Evolutionary conservation across 2,888 invertebrate species (phyloP).

Genomic region (Caenorhabditis sp.): DNA sequence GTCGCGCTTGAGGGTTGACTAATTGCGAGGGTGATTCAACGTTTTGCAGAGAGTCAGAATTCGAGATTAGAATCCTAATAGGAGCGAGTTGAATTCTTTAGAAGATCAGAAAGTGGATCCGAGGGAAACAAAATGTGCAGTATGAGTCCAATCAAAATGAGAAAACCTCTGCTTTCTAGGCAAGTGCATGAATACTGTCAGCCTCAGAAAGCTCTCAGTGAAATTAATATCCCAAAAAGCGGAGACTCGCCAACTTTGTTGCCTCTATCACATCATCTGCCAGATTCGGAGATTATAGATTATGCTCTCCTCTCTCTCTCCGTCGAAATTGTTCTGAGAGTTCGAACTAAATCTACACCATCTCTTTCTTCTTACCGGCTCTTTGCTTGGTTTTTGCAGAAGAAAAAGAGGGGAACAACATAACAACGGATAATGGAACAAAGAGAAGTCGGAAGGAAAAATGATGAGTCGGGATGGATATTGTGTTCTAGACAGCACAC

Average conservation of each 20-base stretch:
- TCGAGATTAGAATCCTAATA: background rate
- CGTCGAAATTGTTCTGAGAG: background rate
- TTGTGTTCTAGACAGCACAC: conserved; percentile 22
- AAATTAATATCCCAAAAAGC: background rate
- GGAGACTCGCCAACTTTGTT: conserved; percentile 4
- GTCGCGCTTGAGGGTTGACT: background rate
- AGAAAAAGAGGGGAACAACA: background rate
- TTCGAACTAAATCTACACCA: background rate
- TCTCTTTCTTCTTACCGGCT: background rate
- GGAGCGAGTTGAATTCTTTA: background rate
- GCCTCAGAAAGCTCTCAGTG: background rate
- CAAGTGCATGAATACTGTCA: no score
- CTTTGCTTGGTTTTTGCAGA: background rate
- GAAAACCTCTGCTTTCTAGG: no score
- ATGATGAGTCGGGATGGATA: conserved; percentile 17
- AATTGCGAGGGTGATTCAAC: conserved; percentile 2
- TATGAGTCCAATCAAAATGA: no score
- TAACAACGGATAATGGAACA: conserved; percentile 26
- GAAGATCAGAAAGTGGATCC: background rate
- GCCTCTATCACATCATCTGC: conserved; percentile 1
- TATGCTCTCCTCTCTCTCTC: background rate
- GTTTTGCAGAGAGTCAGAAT: conserved; percentile 6
- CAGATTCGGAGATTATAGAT: conserved; percentile 3
- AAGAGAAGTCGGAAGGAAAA: conserved; percentile 9
- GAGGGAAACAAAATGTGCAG: no score